Evolutionary conservation across 2,113 vertebrate species (phyloP).

Genomic region (Harpagus bidentatus): DNA sequence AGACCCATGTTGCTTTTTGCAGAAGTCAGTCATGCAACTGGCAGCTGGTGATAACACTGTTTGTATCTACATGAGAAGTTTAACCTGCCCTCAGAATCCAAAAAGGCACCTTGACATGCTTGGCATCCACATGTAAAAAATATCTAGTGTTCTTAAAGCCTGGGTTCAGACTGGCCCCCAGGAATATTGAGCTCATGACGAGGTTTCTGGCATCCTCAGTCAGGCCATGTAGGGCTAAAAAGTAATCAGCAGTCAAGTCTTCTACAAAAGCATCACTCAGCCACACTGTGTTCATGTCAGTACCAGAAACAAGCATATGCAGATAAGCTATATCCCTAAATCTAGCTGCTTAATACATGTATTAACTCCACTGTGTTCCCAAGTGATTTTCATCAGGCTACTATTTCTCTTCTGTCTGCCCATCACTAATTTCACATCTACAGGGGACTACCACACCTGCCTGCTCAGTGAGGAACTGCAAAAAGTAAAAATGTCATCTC

Average conservation of each 20-base stretch:
- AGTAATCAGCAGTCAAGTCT: neutral
- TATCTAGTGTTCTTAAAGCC: neutral
- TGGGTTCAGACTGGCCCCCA: neutral
- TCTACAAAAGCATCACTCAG: neutral
- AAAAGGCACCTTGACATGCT: neutral
- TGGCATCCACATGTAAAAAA: neutral
- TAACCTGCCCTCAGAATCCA: neutral
- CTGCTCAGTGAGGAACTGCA: neutral
- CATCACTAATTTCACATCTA: neutral
- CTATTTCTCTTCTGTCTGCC: neutral
- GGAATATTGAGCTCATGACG: neutral
- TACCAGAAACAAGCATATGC: neutral
- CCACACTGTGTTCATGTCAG: neutral
- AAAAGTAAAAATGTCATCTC: neutral
- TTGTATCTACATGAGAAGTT: neutral
- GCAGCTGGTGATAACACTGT: neutral
- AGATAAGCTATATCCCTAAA: neutral
- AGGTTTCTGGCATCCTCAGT: neutral
- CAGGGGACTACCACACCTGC: neutral
- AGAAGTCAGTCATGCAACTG: neutral
- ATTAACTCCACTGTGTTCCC: neutral
- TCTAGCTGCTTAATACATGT: neutral
- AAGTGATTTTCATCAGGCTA: neutral
- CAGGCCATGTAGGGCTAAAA: neutral
- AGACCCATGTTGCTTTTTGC: neutral